Evolutionary conservation across 2,888 invertebrate genomes (phyloP), one percentile per base, ranked within the genome.

Genomic region (Limenitis camilla): DNA sequence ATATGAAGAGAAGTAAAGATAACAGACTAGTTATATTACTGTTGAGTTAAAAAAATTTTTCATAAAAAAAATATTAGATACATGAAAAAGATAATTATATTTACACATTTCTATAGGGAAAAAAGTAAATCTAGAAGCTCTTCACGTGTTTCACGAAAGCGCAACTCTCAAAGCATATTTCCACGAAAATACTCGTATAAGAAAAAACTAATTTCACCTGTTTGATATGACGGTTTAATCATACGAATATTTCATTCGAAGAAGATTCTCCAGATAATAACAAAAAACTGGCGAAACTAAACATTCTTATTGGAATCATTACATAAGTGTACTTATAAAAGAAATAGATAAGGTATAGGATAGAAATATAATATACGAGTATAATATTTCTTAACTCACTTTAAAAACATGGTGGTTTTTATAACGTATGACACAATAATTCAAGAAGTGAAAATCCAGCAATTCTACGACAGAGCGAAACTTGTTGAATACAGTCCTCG

Each of bases 151-250:
- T 63, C 63, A 59, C 38, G 30, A 41, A n/a, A 40, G 39, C 41
- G 35, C 7, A 41, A 35, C 49, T 56, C 53, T 53, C 53, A 61
- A 65, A 61, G 66, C 62, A 61, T 68, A 69, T 69, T 66, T 66
- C 64, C 61, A 51, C 53, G 56, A 53, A 50, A 64, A 60, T 65
- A 66, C 56, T 63, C 19, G 19, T 19, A 19, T 19, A 65, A 67
- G 67, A 68, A 71, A 68, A 77, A 77, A 75, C 72, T 75, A 76
- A 78, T 80, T 77, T 74, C 68, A 65, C 66, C 63, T 67, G 72
- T 70, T 67, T 61, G 53, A 58, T 62, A 66, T 66, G 66, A 65
- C 64, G 65, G 66, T 59, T 65, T 60, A 63, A 61, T 63, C 64
- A 56, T 57, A 55, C 53, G 19, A 19, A 19, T 19, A 19, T 58